phyloP scores from a whole-genome alignment of 2,797 vertebrate genomes.

The Poliocrania exsul region DNA sequence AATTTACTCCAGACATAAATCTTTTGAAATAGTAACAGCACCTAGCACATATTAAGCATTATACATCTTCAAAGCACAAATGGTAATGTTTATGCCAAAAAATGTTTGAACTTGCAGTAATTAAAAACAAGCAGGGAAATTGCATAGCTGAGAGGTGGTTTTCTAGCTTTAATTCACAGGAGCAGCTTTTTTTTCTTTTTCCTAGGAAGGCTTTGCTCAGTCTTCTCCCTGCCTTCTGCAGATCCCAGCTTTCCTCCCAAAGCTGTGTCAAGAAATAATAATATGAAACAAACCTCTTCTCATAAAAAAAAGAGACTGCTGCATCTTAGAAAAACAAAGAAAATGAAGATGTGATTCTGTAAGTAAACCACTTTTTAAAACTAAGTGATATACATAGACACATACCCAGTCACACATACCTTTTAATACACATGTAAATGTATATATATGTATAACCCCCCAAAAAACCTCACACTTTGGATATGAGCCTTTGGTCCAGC shows the following conservation, averaged over 20 bases:
- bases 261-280: not conserved
- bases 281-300: not conserved
- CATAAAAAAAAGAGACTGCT: not conserved
- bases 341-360: not conserved
- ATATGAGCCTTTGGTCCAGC: not conserved
- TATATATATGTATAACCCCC: not conserved
- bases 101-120: slow-evolving; percentile 22
- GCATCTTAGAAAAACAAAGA: not conserved
- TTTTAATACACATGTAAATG: not conserved
- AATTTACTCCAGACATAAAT: slow-evolving; percentile 46
- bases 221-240: not conserved
- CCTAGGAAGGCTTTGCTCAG: not conserved
- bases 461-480: not conserved
- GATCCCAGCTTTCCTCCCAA: not conserved
- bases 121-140: slow-evolving; percentile 20
- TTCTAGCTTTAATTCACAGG: not conserved
- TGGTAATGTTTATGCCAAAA: slow-evolving; percentile 14
- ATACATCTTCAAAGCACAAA: slow-evolving; percentile 13
- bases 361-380: not conserved
- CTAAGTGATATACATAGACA: not conserved
- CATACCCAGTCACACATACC: not conserved
- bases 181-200: not conserved
- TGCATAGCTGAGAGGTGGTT: not conserved
- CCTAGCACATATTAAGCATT: not conserved
- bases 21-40: slow-evolving; percentile 9